Percentiles rank a stretch among this genome's conserved stretches.
Evolutionary conservation across 2,797 vertebrate species (phyloP).

Genomic region (Oreortyx pictus): DNA sequence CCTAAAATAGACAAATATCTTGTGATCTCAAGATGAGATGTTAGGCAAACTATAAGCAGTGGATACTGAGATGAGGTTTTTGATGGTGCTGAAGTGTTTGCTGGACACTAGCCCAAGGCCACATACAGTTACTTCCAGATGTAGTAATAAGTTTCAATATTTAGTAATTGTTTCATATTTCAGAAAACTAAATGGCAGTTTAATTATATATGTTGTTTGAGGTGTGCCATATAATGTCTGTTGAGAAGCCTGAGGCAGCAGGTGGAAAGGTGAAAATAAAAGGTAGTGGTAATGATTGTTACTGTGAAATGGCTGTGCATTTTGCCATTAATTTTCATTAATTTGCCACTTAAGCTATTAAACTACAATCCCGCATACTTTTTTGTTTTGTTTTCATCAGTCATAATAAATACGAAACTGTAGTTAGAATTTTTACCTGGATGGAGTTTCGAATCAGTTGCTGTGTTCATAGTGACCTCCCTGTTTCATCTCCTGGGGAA

Average conservation of each 20-base stretch:
- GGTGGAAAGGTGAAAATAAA: not conserved
- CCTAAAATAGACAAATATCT: not conserved
- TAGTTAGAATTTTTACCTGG: not conserved
- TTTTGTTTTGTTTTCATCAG: not conserved
- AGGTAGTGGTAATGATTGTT: not conserved
- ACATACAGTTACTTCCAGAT: not conserved
- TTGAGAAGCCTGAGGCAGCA: not conserved
- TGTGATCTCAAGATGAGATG: not conserved
- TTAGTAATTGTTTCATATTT: not conserved
- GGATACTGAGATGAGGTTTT: not conserved
- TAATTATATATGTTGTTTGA: not conserved
- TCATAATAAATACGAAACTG: accelerated
- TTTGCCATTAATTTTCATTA: not conserved
- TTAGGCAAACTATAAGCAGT: accelerated
- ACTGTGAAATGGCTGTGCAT: not conserved
- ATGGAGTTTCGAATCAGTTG: not conserved
- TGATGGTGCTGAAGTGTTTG: not conserved
- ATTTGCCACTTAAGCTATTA: not conserved
- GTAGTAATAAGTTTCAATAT: not conserved
- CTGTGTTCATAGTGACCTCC: too few relatives aligned
- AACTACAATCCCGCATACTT: not conserved
- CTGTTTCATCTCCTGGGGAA: not conserved
- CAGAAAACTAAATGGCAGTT: not conserved
- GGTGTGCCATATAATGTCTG: not conserved
- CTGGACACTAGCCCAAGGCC: not conserved